phyloP scores from a whole-genome alignment of 2,113 vertebrate species.

The Corythaixoides concolor region DNA sequence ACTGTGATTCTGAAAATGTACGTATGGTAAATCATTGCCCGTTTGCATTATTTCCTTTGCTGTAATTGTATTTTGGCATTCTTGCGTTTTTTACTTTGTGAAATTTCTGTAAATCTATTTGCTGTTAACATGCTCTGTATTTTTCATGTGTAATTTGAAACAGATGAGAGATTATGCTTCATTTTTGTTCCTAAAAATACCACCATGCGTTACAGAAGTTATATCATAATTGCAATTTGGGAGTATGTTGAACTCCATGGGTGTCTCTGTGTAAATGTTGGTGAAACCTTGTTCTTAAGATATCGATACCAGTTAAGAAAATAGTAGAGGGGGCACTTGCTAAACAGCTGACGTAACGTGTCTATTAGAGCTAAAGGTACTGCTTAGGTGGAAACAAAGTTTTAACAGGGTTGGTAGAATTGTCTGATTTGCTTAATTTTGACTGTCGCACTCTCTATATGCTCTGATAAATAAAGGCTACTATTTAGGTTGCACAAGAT shows the following conservation, averaged over 20 bases:
- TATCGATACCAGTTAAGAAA: neutral
- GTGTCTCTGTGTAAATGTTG: neutral
- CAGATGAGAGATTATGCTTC: neutral
- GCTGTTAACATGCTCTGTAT: neutral
- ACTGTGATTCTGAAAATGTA: neutral
- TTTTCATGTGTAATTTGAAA: neutral
- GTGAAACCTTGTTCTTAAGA: neutral
- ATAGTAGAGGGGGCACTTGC: neutral
- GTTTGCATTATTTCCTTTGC: neutral
- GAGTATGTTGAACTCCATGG: neutral
- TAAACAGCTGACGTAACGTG: neutral
- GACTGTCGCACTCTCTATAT: neutral
- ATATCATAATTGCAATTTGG: neutral
- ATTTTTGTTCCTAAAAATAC: slow-evolving; percentile 21
- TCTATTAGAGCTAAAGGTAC: neutral
- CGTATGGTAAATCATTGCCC: neutral
- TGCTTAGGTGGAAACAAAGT: neutral
- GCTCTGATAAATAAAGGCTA: neutral
- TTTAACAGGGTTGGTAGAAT: neutral
- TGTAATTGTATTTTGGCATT: neutral
- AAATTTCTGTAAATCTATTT: neutral
- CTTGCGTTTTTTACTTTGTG: neutral
- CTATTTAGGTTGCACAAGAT: neutral
- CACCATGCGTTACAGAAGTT: neutral
- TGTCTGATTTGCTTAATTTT: neutral